A percentile compares a stretch with the other conserved stretches of the same genome.
phyloP scores from a whole-genome alignment of 2,888 invertebrate genomes.

The Corbicula japonica region DNA sequence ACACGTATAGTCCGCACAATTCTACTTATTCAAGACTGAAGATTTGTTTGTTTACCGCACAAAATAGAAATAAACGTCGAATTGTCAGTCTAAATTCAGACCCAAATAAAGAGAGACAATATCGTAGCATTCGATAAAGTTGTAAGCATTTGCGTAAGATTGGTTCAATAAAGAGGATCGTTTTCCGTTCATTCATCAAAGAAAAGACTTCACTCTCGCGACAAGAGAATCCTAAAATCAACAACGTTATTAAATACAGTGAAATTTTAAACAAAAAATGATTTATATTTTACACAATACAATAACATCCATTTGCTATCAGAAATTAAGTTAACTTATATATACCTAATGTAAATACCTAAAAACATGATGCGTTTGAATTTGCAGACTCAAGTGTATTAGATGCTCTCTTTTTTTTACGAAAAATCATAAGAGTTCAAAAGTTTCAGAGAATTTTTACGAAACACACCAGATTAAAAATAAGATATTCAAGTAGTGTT shows the following conservation, averaged over 20 bases:
- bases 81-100: conserved; percentile 16
- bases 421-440: too few relatives aligned
- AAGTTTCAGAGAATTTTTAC: too few relatives aligned
- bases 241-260: conserved; percentile 9
- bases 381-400: too few relatives aligned
- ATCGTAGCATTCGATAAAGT: conserved; percentile 13
- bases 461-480: too few relatives aligned
- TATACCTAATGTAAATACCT: too few relatives aligned
- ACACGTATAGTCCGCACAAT: conserved; percentile 9
- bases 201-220: conserved; percentile 9
- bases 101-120: conserved; percentile 21
- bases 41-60: conserved; percentile 41
- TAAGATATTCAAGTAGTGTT: too few relatives aligned
- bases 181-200: conserved; percentile 21
- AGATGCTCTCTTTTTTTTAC: too few relatives aligned
- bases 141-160: neutral
- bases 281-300: too few relatives aligned
- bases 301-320: too few relatives aligned
- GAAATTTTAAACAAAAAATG: too few relatives aligned
- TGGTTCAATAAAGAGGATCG: conserved; percentile 17
- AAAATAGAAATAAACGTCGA: conserved; percentile 31
- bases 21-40: conserved; percentile 4
- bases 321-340: too few relatives aligned
- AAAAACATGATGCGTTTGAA: too few relatives aligned
- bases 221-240: conserved; percentile 26